phyloP scores from a whole-genome alignment of 2,888 invertebrate genomes.

The Empis livida region DNA sequence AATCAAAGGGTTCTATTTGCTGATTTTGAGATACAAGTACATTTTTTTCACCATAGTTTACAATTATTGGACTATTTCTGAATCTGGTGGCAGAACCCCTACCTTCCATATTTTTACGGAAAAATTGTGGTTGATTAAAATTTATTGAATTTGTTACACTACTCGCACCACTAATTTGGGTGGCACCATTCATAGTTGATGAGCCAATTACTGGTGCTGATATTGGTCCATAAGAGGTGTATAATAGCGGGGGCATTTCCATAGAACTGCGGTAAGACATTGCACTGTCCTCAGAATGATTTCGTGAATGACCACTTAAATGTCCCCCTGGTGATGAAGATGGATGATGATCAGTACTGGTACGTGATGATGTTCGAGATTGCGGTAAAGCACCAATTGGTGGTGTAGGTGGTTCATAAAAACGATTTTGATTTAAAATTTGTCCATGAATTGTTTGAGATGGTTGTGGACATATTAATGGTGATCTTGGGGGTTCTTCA shows the following conservation, averaged over 20 bases:
- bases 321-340: slow-evolving; percentile 17
- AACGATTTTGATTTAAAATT: slow-evolving; percentile 14
- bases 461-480: slow-evolving; percentile 20
- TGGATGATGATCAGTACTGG: slow-evolving; percentile 10
- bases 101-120: too few species aligned
- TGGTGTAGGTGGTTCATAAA: slow-evolving; percentile 31
- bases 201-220: slow-evolving; percentile 14
- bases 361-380: slow-evolving; percentile 13
- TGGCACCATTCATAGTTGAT: slow-evolving; percentile 7
- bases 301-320: slow-evolving; percentile 16
- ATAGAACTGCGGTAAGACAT: slow-evolving; percentile 20
- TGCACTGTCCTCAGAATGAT: slow-evolving; percentile 18
- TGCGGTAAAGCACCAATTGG: slow-evolving; percentile 14
- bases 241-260: slow-evolving; percentile 16
- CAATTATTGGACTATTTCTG: too few species aligned
- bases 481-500: slow-evolving; percentile 67
- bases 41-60: too few species aligned
- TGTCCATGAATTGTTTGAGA: slow-evolving; percentile 9
- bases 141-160: background rate
- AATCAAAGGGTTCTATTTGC: slow-evolving; percentile 19
- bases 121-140: slow-evolving; percentile 6
- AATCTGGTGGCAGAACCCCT: too few species aligned
- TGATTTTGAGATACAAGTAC: too few species aligned
- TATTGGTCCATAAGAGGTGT: slow-evolving; percentile 5
- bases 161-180: background rate